Evolutionary conservation across 2,797 vertebrate genomes (phyloP).

Genomic region (Ceryle rudis): DNA sequence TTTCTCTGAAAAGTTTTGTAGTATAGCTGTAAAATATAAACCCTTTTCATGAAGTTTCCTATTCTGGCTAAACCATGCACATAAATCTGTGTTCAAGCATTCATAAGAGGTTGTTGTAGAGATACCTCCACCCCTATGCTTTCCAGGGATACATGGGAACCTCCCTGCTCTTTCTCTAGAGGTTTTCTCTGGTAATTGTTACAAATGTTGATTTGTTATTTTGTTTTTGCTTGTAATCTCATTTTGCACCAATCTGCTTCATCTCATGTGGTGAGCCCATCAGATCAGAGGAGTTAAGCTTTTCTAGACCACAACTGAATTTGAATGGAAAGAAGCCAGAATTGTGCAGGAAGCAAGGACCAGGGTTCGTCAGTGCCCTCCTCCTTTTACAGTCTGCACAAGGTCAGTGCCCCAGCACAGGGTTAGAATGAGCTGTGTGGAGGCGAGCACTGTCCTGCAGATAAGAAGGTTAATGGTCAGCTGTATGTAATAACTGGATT

Average conservation of each 20-base stretch:
- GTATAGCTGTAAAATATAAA: not conserved
- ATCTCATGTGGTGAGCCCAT: not conserved
- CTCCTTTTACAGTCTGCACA: not conserved
- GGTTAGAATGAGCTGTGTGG: not conserved
- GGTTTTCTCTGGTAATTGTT: not conserved
- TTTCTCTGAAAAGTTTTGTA: not conserved
- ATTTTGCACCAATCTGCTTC: not conserved
- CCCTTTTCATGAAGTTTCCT: not conserved
- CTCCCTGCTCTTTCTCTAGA: not conserved
- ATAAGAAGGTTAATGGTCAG: not conserved
- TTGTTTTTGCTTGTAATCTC: not conserved
- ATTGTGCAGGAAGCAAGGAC: not conserved
- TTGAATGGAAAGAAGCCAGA: not conserved
- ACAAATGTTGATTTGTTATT: not conserved
- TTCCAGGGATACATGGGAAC: not conserved
- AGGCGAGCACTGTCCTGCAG: not conserved
- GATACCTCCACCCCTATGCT: not conserved
- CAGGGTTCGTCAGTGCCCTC: not conserved
- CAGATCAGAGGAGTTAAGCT: not conserved
- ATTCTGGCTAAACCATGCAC: not conserved
- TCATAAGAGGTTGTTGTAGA: not conserved
- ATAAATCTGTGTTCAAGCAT: not conserved
- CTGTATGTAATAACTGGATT: not conserved
- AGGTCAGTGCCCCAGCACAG: not conserved
- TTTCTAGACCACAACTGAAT: not conserved